These are phyloP conservation scores for Cyclargus thomasi DNA, from an alignment of 1,140 invertebrate genomes.

Conservation along the genomic window DNA sequence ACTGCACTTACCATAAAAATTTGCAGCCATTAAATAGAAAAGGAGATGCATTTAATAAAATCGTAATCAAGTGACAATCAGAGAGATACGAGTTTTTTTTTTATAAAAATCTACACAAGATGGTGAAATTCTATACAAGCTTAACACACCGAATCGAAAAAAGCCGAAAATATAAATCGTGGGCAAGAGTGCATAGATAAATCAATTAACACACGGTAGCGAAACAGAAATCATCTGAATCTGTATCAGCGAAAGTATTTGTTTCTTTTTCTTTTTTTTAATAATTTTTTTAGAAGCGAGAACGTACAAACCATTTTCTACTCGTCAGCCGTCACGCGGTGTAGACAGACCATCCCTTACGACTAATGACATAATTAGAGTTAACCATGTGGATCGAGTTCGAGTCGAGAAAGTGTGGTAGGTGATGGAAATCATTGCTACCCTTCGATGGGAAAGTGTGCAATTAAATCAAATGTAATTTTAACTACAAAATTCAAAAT, in stretches of 20 bases:
- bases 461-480: not conserved
- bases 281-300: not conserved
- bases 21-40: too few relatives aligned
- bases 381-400: slow-evolving; percentile 5
- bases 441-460: slow-evolving; percentile 10
- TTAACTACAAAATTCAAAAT: too few relatives aligned
- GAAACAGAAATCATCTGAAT: not conserved
- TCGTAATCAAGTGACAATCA: too few relatives aligned
- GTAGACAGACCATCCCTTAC: not conserved
- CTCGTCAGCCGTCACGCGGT: not conserved
- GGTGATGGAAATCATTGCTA: slow-evolving; percentile 7
- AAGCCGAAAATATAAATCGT: not conserved
- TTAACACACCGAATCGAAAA: not conserved
- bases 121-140: not conserved
- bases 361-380: not conserved
- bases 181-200: not conserved
- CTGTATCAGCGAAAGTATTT: slow-evolving; percentile 4
- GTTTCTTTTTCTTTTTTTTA: too few relatives aligned
- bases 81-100: too few relatives aligned
- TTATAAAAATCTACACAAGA: not conserved
- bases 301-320: not conserved
- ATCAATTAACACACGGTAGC: not conserved
- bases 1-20: too few relatives aligned
- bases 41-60: too few relatives aligned
- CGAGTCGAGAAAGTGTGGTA: slow-evolving; percentile 14